These are phyloP conservation scores for Hipposideros larvatus DNA, from an alignment of 2,797 vertebrate genomes.

Conservation along the genomic window DNA sequence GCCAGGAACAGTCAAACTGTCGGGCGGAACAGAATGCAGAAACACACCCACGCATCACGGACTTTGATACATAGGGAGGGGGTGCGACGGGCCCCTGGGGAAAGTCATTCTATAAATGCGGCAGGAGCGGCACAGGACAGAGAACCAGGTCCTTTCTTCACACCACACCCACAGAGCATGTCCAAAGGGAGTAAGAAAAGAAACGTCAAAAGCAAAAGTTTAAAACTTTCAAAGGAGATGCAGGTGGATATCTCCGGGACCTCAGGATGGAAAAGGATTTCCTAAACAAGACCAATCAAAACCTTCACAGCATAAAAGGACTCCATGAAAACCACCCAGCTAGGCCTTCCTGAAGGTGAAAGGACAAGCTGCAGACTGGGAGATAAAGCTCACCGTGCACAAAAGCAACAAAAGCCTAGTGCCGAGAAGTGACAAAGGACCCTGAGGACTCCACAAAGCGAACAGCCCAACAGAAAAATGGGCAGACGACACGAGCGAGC, in stretches of 20 bases:
- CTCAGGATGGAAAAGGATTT: background rate
- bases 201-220: background rate
- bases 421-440: background rate
- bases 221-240: background rate
- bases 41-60: no score
- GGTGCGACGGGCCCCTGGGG: background rate
- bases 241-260: background rate
- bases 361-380: background rate
- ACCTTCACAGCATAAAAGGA: background rate
- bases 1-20: background rate
- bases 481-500: background rate
- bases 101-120: background rate
- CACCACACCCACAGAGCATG: background rate
- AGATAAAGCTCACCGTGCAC: background rate
- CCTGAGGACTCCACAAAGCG: background rate
- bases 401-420: background rate
- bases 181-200: background rate
- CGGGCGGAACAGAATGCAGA: background rate
- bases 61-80: background rate
- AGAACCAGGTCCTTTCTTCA: background rate
- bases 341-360: background rate
- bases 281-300: background rate
- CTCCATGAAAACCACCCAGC: background rate
- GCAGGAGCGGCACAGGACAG: background rate
- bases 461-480: background rate